Evolutionary conservation across 1,140 invertebrate species (phyloP).

Genomic region (Drosophila pruinosa): DNA sequence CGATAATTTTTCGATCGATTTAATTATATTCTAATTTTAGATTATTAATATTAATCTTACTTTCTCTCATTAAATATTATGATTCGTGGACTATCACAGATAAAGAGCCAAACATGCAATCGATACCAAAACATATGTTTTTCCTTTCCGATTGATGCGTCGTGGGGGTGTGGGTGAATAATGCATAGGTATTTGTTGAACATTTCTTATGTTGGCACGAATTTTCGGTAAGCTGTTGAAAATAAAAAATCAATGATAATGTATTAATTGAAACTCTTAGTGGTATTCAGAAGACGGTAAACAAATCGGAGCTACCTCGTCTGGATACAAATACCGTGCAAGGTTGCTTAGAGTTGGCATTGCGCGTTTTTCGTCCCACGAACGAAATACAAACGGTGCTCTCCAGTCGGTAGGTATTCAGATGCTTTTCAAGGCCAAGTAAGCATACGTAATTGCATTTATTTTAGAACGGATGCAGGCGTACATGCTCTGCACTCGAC

Average conservation of each 20-base stretch:
- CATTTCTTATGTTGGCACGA: constrained; percentile 86
- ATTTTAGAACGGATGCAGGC: constrained; percentile 88
- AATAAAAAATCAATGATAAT: neutral
- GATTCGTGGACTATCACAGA: neutral
- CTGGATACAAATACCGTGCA: constrained; percentile 86
- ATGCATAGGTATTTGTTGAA: constrained; percentile 86
- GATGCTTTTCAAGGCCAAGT: neutral
- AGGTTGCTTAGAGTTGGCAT: constrained; percentile 86
- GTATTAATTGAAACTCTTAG: constrained; percentile 57
- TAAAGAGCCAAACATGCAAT: neutral
- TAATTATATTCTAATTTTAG: too few relatives aligned
- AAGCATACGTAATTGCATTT: neutral
- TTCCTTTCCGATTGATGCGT: constrained; percentile 4
- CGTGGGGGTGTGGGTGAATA: constrained; percentile 57
- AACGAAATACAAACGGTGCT: constrained; percentile 84
- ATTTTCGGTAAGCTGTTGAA: constrained; percentile 84
- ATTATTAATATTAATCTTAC: neutral
- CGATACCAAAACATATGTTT: constrained; percentile 32
- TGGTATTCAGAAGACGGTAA: constrained; percentile 84
- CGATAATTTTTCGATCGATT: too few relatives aligned
- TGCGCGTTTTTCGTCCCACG: constrained; percentile 83
- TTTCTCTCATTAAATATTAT: neutral
- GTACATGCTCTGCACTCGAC: constrained; percentile 87
- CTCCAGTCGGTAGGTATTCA: constrained; percentile 86
- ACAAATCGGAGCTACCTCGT: constrained; percentile 53